phyloP scores from a whole-genome alignment of 2,113 vertebrate genomes.

The Setophaga coronata region DNA sequence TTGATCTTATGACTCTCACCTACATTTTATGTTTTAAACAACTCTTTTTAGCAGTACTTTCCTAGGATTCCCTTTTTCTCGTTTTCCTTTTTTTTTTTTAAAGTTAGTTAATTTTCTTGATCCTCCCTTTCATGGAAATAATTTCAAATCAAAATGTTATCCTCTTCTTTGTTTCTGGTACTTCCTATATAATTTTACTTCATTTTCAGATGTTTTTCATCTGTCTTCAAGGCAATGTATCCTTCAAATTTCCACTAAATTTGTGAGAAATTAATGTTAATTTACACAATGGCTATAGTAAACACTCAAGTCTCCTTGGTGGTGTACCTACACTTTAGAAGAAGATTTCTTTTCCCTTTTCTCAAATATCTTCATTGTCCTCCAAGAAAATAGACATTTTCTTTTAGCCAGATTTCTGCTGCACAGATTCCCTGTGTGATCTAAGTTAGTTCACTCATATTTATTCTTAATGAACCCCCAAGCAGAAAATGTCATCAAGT shows the following conservation, averaged over 20 bases:
- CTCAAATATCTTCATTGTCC: not conserved
- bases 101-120: not conserved
- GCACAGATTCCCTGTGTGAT: not conserved
- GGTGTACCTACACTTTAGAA: not conserved
- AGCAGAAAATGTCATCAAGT: not conserved
- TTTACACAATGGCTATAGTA: not conserved
- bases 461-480: not conserved
- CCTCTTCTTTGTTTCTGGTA: not conserved
- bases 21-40: not conserved
- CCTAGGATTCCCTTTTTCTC: rapidly evolving
- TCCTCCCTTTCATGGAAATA: not conserved
- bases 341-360: not conserved
- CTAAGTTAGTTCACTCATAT: not conserved
- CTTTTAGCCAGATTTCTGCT: not conserved
- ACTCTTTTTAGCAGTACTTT: not conserved
- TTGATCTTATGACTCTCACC: not conserved
- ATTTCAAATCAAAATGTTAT: not conserved
- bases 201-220: not conserved
- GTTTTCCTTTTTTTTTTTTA: rapidly evolving
- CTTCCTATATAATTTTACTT: not conserved
- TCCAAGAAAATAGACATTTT: not conserved
- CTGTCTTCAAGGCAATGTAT: not conserved
- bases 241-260: not conserved
- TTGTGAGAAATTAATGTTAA: not conserved
- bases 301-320: not conserved